Base-by-base conservation (phyloP, 2,113 vertebrate genomes). In the Galemys pyrenaicus region DNA sequence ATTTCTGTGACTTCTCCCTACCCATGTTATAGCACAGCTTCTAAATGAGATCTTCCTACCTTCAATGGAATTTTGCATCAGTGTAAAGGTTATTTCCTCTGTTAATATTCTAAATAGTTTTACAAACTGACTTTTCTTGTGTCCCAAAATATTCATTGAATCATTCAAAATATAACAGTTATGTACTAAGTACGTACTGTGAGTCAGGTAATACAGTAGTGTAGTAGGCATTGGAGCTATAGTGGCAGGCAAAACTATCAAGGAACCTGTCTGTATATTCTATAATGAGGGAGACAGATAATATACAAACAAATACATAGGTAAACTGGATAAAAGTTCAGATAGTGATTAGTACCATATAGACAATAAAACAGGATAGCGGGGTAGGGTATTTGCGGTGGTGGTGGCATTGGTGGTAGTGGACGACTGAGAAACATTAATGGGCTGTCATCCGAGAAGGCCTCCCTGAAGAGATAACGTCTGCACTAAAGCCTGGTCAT, bases 31-130 rank as follows among this genome's bases (percentile, higher is more conserved):
- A 92, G 68, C 6, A 67, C 9, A 41, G 10, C 1, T 96, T 67
- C 13, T 85, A 84, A 44, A 92, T 78, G 10, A 56, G 62, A 11
- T 24, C 7, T 91, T 22, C 81, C 1, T 90, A 67, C 24, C 22
- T 81, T 68, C 73, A 83, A 75, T 86, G n/a, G 16, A 73, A 83
- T 16, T 95, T 83, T 75, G 6, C 32, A 84, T 95, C 20, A 46
- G 32, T 92, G 28, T 82, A 80, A 96, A 88, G 7, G 6, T 82
- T 44, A 24, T 94, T 82, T 89, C 46, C 20, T 96, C 67, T 86
- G 78, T 88, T 88, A 77, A 56, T 73, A 88, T 85, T 88, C 30
- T 41, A 94, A 84, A 91, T 79, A 75, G 9, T 62, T 95, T 91
- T 93, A 65, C 16, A 89, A 70, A 95, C 80, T 9, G 3, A 46